phyloP scores from a whole-genome alignment of 2,888 invertebrate species.

The Lasiommata megera region DNA sequence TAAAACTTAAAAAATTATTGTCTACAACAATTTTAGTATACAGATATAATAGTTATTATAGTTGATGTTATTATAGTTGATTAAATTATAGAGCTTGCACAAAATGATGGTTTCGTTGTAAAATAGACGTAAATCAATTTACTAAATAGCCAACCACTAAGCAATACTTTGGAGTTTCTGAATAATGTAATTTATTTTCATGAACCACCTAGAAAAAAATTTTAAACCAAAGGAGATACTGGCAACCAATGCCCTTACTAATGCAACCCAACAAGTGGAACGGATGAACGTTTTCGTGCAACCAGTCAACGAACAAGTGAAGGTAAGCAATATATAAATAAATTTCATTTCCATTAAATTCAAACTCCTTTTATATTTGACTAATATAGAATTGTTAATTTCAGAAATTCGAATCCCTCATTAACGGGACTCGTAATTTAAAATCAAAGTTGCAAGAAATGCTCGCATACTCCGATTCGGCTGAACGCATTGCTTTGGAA shows the following conservation, averaged over 20 bases:
- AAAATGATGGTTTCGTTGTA: too few species aligned
- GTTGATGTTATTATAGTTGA: too few species aligned
- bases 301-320: constrained; percentile 84
- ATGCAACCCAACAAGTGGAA: constrained; percentile 83
- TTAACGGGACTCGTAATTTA: constrained; percentile 82
- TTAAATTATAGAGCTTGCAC: too few species aligned
- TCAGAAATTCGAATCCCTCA: constrained; percentile 77
- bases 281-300: constrained; percentile 85
- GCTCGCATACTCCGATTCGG: constrained; percentile 83
- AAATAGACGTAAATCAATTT: too few species aligned
- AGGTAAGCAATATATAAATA: constrained; percentile 44
- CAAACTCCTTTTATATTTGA: too few species aligned
- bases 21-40: too few species aligned
- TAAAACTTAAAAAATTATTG: too few species aligned
- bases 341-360: too few species aligned
- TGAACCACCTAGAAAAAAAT: constrained; percentile 49
- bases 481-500: constrained; percentile 80
- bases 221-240: constrained; percentile 56
- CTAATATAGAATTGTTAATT: background rate
- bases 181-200: background rate
- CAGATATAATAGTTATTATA: too few species aligned
- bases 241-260: constrained; percentile 53
- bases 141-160: too few species aligned
- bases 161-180: too few species aligned
- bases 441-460: constrained; percentile 87